Base-by-base conservation (phyloP, 2,113 vertebrate species). In the Coregonus clupeaformis region DNA sequence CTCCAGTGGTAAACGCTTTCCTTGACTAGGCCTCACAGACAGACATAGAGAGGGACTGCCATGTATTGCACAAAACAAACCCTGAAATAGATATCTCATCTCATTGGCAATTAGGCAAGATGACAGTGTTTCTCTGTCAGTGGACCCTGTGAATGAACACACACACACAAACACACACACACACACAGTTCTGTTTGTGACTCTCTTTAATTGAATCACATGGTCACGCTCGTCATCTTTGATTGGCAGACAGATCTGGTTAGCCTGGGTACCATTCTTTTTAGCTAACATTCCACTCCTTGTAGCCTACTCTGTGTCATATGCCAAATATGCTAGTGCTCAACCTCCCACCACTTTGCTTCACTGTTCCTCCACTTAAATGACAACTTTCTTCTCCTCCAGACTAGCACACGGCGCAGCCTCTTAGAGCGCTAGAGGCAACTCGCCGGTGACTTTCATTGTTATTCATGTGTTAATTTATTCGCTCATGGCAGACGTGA, bases 401-500 rank as follows among this genome's bases (percentile, higher is more conserved):
- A 36, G 18, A 45, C 30, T 7, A 36, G 20, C 11, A 22, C 30
- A 6, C 60, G 25, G 49, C 16, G 2, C 77, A 82, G 77, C 79
- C 80, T 88, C 87, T 87, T 78, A 78, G 75, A 85, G 75, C 68
- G 16, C 78, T 73, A 12, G 76, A 80, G 78, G 85, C 77, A 69
- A 84, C 76, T 87, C 84, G 79, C 75, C 81, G 80, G 75, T 88
- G 85, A 86, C 88, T 90, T 87, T 91, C 89, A 90, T 92, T 91
- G 86, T 90, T 90, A 91, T 91, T 89, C 90, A 89, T 92, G 88
- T 88, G 91, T 91, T 92, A 90, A 91, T 91, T 90, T 92, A 92
- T 92, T 90, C 89, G 72, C 80, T 88, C 82, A 75, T 82, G 86
- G 89, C 90, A 87, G 88, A 85, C 86, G 82, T 79, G 84, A 84